Conservation (phyloP, 2,888 invertebrate species). For the Campoplex nolae region DNA sequence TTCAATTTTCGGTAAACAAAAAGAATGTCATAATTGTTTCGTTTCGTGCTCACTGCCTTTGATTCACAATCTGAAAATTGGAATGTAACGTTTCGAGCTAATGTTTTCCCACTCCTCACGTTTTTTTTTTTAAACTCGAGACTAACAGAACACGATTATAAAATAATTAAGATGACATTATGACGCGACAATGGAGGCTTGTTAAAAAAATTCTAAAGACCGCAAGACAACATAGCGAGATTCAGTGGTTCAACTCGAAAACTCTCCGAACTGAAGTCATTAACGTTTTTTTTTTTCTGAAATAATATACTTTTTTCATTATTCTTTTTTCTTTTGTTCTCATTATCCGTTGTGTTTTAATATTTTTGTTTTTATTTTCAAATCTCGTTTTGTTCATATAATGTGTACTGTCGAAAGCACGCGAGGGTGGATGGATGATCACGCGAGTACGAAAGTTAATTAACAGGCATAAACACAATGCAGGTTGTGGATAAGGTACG, state of each 20-base stretch:
- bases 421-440: slow-evolving; percentile 34
- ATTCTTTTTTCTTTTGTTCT: not conserved
- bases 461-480: slow-evolving; percentile 50
- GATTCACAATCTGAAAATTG: too few relatives aligned
- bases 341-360: not conserved
- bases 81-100: not conserved
- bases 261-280: not conserved
- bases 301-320: not conserved
- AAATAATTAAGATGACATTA: not conserved
- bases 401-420: slow-evolving; percentile 20
- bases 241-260: not conserved
- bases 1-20: not conserved
- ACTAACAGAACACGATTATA: not conserved
- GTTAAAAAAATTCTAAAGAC: not conserved
- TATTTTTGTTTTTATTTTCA: not conserved
- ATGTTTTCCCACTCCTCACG: not conserved
- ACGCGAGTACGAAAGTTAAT: slow-evolving; percentile 53
- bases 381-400: slow-evolving; percentile 14
- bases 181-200: not conserved
- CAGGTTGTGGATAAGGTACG: slow-evolving; percentile 29
- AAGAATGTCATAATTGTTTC: too few relatives aligned
- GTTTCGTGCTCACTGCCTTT: too few relatives aligned
- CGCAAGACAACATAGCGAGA: not conserved
- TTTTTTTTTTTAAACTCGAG: not conserved
- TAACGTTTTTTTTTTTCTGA: not conserved